Evolutionary conservation across 2,797 vertebrate genomes (phyloP).

Genomic region (Sternarchorhynchus goeldii): DNA sequence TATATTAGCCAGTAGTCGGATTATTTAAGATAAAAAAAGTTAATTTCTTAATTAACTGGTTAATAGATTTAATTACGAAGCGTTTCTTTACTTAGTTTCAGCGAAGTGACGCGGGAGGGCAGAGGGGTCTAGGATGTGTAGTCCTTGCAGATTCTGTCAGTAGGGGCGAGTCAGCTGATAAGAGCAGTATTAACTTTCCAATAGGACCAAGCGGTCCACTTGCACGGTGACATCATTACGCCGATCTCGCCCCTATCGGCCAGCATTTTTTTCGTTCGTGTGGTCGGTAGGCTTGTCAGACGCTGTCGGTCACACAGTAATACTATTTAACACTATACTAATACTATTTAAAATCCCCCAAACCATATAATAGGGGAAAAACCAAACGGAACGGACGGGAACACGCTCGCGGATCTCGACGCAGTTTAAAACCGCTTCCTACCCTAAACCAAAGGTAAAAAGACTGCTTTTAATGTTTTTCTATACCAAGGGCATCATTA

Average conservation of each 20-base stretch:
- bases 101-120: neutral
- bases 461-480: neutral
- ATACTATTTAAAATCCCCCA: neutral
- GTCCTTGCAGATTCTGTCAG: slow-evolving; percentile 14
- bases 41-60: no score
- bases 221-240: slow-evolving; percentile 37
- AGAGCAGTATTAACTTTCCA: slow-evolving; percentile 35
- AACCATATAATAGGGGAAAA: neutral
- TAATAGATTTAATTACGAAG: no score
- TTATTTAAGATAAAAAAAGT: neutral
- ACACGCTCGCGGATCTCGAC: neutral
- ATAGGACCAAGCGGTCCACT: slow-evolving; percentile 24
- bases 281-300: neutral
- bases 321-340: neutral
- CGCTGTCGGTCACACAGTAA: neutral
- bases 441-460: slow-evolving; percentile 22
- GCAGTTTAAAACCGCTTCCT: neutral
- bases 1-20: neutral
- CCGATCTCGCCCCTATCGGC: slow-evolving; percentile 3
- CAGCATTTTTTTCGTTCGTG: slow-evolving; percentile 11
- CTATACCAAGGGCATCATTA: neutral
- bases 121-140: neutral
- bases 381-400: neutral
- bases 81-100: neutral
- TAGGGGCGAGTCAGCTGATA: slow-evolving; percentile 49